These are phyloP conservation scores for Jacana jacana DNA, from an alignment of 2,113 vertebrate species.

Conservation along the genomic window DNA sequence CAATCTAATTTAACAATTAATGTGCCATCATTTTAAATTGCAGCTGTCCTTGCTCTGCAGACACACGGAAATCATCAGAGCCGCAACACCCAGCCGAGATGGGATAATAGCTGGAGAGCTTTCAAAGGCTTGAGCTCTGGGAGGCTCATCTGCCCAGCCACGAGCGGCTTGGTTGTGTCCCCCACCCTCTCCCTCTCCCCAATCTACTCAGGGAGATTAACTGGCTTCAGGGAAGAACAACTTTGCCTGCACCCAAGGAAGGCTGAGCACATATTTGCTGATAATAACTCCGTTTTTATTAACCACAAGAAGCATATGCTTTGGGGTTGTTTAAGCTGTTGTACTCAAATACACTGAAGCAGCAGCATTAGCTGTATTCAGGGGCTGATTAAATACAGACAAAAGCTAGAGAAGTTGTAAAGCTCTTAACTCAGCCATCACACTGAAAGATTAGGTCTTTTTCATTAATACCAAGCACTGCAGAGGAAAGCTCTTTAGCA, in stretches of 20 bases:
- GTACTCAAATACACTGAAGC: neutral
- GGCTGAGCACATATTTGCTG: fast-evolving
- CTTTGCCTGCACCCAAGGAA: neutral
- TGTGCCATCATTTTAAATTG: neutral
- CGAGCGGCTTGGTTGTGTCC: fast-evolving
- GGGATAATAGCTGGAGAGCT: neutral
- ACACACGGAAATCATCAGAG: neutral
- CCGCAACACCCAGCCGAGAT: neutral
- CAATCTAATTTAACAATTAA: neutral
- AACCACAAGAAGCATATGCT: fast-evolving
- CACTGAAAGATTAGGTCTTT: fast-evolving
- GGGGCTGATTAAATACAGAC: neutral
- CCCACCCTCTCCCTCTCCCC: neutral
- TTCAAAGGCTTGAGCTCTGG: neutral
- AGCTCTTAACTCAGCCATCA: neutral
- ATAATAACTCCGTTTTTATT: neutral
- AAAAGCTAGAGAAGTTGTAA: neutral
- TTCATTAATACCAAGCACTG: neutral
- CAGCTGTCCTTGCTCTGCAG: constrained; percentile 1
- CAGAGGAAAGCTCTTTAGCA: fast-evolving
- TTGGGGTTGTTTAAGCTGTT: neutral
- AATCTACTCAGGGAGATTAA: fast-evolving
- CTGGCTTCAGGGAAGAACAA: neutral
- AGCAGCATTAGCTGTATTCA: neutral
- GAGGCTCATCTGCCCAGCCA: neutral